Evolutionary conservation across 2,797 vertebrate genomes (phyloP), one percentile per base, ranked within the genome.

Genomic region (Calcarius lapponicus): DNA sequence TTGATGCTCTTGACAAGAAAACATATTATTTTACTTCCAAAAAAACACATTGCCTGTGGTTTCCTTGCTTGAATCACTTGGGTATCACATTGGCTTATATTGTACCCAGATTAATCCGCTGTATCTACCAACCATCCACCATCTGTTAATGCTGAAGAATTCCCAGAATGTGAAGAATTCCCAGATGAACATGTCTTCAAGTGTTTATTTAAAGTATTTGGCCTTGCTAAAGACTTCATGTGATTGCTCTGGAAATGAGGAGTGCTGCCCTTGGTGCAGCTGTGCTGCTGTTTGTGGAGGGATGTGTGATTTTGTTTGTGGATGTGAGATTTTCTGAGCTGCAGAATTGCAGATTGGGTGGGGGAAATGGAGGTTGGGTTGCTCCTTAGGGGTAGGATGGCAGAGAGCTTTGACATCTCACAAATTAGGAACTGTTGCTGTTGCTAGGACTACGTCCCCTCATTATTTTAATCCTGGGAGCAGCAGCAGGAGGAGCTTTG

Each of bases 141-240:
- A 78, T 75, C 71, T 95, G 85, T 36, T 84, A 40, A 26, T 56
- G 53, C 5, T 86, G 76, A 90, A 74, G 61, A 83, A 78, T 74
- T 93, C 92, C 72, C 65, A 86, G 65, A 60, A 83, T 10, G 57
- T 40, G 50, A 93, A 76, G 53, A 90, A 80, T 74, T 92, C 92
- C 72, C 69, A 86, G 76, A 64, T 36, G 45, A 91, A 70, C 16
- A 19, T 25, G n/a, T 42, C 86, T 88, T 74, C 65, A 57, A 57
- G 80, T 71, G 80, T 57, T 93, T 80, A 24, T 88, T 83, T 93
- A 60, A 93, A 75, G 51, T 70, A 18, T 91, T 89, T 87, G 71
- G 54, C 71, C 47, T 87, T 31, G 67, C 90, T 87, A 29, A 93
- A 95, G n/a, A 6, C 61, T 83, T 31, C 16, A 17, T 45, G 25